Base-by-base conservation (phyloP, 2,797 vertebrate species). In the Cynodonichthys magdalenae region DNA sequence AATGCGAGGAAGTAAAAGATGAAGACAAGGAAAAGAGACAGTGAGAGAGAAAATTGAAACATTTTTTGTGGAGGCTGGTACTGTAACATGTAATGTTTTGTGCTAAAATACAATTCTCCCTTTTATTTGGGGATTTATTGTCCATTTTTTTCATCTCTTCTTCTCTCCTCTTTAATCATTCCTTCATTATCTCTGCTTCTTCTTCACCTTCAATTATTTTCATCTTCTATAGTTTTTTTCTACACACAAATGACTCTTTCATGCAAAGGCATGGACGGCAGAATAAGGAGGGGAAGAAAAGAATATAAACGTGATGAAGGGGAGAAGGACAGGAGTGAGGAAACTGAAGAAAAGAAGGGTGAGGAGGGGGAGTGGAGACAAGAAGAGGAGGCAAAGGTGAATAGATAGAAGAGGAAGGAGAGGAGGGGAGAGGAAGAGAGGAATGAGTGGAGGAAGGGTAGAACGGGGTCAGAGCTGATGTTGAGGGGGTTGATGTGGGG, bases 401-500 rank as follows among this genome's bases (percentile, higher is more conserved):
- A 15, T 39, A 39, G 50, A 27, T 19, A 24, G 53, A 59, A 41
- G 39, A 58, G 36, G 36, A 47, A 15, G 49, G 28, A 53, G 51
- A 34, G 15, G 56, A 48, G 19, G 11, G 36, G 36, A 39, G 36
- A 39, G 36, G 11, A 39, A 66, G 53, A 78, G 58, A 51, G 51
- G 44, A 74, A 74, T 66, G 73, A 59, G 59, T 28, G 66, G 72
- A 88, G 83, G 86, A 86, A 86, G 86, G 84, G 82, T 80, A 85
- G 69, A 42, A 27, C 18, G 59, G 65, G 88, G 86, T 87, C 86
- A 89, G 82, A 71, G 55, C 80, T 77, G 89, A 78, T 49, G 52
- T 53, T 41, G 41, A 59, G 61, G 78, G 77, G 82, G 84, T 87
- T 83, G 85, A 83, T 83, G 71, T 68, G 79, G 80, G 86, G 88